These are phyloP conservation scores for Macrobrachium nipponense DNA, from an alignment of 1,140 invertebrate genomes.

Conservation along the genomic window DNA sequence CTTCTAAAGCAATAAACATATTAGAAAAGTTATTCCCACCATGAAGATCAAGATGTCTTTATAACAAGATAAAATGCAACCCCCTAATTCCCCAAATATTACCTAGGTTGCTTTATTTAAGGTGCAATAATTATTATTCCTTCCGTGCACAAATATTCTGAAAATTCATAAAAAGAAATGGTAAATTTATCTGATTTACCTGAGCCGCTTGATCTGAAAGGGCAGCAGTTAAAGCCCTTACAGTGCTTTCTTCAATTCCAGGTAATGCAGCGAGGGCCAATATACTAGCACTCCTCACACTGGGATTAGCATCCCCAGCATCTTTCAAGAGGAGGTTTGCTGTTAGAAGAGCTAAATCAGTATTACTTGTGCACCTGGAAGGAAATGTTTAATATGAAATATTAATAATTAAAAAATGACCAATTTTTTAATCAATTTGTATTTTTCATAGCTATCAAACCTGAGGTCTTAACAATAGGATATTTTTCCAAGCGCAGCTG, in stretches of 20 bases:
- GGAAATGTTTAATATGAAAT: too few species aligned
- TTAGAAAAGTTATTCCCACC: too few species aligned
- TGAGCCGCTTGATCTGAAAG: conserved; percentile 48
- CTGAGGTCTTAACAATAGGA: too few species aligned
- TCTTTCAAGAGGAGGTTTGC: conserved; percentile 51
- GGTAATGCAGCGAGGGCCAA: conserved; percentile 47
- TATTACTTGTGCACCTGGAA: conserved; percentile 41
- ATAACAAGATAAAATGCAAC: too few species aligned
- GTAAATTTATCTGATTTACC: neutral
- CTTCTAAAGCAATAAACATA: too few species aligned
- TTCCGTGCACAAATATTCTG: neutral
- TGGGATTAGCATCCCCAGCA: conserved; percentile 51
- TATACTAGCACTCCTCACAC: conserved; percentile 40
- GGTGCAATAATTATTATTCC: neutral
- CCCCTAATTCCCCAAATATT: too few species aligned
- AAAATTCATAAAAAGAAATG: neutral
- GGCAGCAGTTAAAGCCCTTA: conserved; percentile 35
- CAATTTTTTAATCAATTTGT: too few species aligned
- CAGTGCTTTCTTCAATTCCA: conserved; percentile 49
- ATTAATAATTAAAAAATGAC: too few species aligned
- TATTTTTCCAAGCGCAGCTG: too few species aligned
- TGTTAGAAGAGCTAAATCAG: conserved; percentile 48
- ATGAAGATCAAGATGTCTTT: too few species aligned
- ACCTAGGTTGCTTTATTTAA: too few species aligned
- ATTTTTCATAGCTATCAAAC: too few species aligned